Evolutionary conservation across 30 jellyfish, hydroid and myxozoan species (phyloP), one percentile per base, ranked within the genome.

Genomic region (Phacellophora camtschatica): DNA sequence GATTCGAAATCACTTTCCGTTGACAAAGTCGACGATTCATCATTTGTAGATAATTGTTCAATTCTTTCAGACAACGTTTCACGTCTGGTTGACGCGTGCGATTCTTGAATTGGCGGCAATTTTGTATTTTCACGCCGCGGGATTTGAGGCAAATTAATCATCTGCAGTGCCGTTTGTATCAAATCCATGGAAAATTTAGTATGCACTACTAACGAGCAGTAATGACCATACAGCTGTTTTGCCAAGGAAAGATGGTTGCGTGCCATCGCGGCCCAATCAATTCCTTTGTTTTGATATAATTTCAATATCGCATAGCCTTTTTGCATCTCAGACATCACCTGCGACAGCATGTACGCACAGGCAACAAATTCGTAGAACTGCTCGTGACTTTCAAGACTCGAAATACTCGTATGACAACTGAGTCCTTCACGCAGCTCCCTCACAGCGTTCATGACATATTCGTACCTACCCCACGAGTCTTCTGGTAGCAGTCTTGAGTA

Each of bases 331-430:
- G 57, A 16, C 4, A 57, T 5, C 16, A 51, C 82, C 54, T 66
- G 69, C 39, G 92, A 55, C 11, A 81, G 43, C 53, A 41, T 66
- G 92, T 51, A 81, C 15, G 56, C 78, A 55, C 92, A 66, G 51
- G 43, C 49, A 1, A 81, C 92, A 41, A 81, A 81, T 46, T 81
- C 92, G 37, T 61, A 81, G 27, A 55, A 66, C 33, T 81, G 85
- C 32, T 81, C 92, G 34, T 85, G 65, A 61, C 92, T 81, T 53
- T 81, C 78, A 7, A 81, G 85, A 33, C 92, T 56, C 1, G 77
- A 36, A 8, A 81, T 66, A 34, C 92, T 81, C 30, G 84, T 65
- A 57, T 81, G 92, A 24, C 92, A 81, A 11, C 54, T 58, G 36
- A 81, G 71, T 23, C 92, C 92, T 45, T 68, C 77, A 34, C 43